Evolutionary conservation across 37 sponge, comb jelly and placozoan genomes (phyloP).

Genomic region (Chondrilla cf. caribensis): DNA sequence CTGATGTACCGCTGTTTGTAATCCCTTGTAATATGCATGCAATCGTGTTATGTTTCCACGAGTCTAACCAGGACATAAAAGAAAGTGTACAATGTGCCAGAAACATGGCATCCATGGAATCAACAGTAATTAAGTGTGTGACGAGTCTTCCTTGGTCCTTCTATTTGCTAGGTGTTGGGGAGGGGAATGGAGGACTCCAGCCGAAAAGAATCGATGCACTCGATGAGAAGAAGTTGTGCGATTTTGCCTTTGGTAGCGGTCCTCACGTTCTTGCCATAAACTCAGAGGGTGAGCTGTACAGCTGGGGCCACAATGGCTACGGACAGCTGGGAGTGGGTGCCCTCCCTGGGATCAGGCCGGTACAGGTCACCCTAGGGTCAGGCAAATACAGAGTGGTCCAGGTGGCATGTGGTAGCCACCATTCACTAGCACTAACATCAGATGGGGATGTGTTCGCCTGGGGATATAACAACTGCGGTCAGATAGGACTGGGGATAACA

Average conservation of each 20-base stretch:
- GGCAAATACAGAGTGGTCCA: constrained; percentile 34
- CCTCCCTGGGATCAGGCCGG: constrained; percentile 27
- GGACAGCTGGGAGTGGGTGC: constrained; percentile 68
- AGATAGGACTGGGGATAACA: constrained; percentile 63
- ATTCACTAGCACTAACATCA: constrained; percentile 61
- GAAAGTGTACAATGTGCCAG: no score
- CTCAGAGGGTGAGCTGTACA: constrained; percentile 62
- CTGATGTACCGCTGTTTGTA: no score
- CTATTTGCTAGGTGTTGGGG: constrained; percentile 51
- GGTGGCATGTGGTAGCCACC: constrained; percentile 87
- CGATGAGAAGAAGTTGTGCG: constrained; percentile 24
- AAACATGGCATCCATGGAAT: no score
- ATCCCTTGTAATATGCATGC: no score
- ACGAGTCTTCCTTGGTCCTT: no score
- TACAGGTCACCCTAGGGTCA: constrained; percentile 22
- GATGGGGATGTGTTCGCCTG: constrained; percentile 79
- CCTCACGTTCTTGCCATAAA: constrained; percentile 83
- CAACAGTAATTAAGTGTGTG: no score
- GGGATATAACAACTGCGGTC: constrained; percentile 89
- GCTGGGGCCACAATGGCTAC: constrained; percentile 90
- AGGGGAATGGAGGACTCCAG: constrained; percentile 42
- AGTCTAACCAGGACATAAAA: no score
- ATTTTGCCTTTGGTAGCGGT: constrained; percentile 72
- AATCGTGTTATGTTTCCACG: no score
- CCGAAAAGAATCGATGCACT: constrained; percentile 59